These are phyloP conservation scores for Arctia plantaginis DNA, from an alignment of 2,888 invertebrate species.

Conservation along the genomic window DNA sequence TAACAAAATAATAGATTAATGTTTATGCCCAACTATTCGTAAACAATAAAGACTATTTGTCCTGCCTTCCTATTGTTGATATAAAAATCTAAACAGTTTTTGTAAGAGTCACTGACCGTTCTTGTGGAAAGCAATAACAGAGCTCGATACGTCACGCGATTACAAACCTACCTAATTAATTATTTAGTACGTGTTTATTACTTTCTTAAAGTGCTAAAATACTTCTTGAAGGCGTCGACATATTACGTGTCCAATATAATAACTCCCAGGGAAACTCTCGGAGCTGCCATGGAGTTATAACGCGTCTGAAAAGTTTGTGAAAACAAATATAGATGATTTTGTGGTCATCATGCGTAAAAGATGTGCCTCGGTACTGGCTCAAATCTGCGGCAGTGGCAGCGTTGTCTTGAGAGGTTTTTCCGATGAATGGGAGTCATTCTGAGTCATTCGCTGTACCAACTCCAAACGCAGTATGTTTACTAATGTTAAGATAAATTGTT, in stretches of 20 bases:
- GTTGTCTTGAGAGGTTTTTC: too few species aligned
- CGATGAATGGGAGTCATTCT: too few species aligned
- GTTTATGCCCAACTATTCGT: conserved; percentile 40
- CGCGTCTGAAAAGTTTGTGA: too few species aligned
- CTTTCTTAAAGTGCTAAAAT: conserved; percentile 33
- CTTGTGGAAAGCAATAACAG: conserved; percentile 32
- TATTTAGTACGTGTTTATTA: conserved; percentile 30
- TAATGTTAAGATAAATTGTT: too few species aligned
- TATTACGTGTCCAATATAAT: neutral
- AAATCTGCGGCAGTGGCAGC: too few species aligned
- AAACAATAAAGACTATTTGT: conserved; percentile 59
- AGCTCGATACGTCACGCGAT: conserved; percentile 21
- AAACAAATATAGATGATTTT: too few species aligned
- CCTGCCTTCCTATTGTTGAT: conserved; percentile 58
- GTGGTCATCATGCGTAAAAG: too few species aligned
- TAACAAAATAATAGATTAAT: too few species aligned
- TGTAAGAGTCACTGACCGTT: conserved; percentile 49
- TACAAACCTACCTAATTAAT: conserved; percentile 15
- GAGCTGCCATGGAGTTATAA: too few species aligned
- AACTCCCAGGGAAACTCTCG: neutral
- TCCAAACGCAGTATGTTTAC: too few species aligned
- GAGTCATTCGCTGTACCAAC: too few species aligned
- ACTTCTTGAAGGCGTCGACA: neutral
- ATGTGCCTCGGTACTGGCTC: too few species aligned
- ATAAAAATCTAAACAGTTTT: conserved; percentile 40